Evolutionary conservation across 2,797 vertebrate genomes (phyloP), one percentile per base, ranked within the genome.

Genomic region (Ptychadena robeensis): DNA sequence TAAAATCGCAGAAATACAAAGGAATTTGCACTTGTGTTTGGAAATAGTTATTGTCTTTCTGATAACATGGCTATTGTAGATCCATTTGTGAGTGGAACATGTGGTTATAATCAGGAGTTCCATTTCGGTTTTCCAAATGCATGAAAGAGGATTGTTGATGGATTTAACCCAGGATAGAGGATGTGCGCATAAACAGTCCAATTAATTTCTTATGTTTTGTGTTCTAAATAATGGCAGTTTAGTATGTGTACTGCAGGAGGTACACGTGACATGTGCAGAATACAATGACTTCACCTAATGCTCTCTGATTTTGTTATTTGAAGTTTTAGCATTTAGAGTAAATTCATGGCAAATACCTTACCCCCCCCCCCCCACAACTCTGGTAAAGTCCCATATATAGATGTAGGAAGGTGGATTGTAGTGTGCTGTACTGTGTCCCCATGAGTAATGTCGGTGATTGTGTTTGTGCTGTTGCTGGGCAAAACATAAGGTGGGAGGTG

Each of bases 31-130:
- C 48, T 79, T 79, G 59, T 70, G 9, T 79, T 79, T 32, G 74
- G 27, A 83, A 79, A 69, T 35, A 31, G 53, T 38, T 63, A 82
- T 78, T 79, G 82, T 79, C 76, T 31, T 59, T 37, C 37, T 78
- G 75, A 83, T 83, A 73, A 65, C 59, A 25, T 10, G 40, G 61
- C 27, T 40, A 79, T 83, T 73, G 61, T 69, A 57, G 63, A 64
- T 59, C 63, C 66, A 70, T 77, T 69, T 70, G 73, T 65, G 79
- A 83, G 27, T 64, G 73, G 73, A 83, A 83, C 67, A 38, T 79
- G 66, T 77, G 76, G 78, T 83, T 83, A 73, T 78, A 83, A 79
- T 83, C 82, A 83, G 63, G 82, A 78, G 68, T 79, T 73, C 71
- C 28, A 79, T 79, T 83, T 79, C 3, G n/a, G 6, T 70, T 70